Conservation (phyloP, 1,140 invertebrate genomes). For the Ylistrum balloti region DNA sequence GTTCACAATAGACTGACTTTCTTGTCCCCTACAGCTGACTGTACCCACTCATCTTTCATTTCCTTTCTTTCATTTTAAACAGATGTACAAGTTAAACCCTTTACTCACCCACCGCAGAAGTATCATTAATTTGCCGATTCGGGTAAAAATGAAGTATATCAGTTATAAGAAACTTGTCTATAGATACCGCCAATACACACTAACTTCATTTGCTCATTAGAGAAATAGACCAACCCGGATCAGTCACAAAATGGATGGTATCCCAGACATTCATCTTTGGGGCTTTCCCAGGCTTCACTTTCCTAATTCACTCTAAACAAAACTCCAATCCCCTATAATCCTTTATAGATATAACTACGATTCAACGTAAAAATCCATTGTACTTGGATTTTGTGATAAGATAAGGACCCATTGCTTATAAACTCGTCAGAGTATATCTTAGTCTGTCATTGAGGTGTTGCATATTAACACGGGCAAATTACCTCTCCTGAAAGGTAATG, state of each 20-base stretch:
- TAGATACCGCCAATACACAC: neutral
- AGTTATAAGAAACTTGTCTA: too few relatives aligned
- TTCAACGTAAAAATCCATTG: conserved; percentile 7
- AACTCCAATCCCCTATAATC: neutral
- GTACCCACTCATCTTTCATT: too few relatives aligned
- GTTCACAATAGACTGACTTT: too few relatives aligned
- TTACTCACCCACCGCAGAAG: too few relatives aligned
- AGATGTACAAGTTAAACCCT: too few relatives aligned
- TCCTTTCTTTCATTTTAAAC: too few relatives aligned
- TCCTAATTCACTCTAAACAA: neutral
- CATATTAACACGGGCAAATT: neutral
- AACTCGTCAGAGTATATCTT: neutral
- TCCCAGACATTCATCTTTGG: neutral
- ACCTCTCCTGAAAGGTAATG: neutral
- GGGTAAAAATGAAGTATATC: too few relatives aligned
- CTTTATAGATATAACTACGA: neutral
- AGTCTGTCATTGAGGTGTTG: conserved; percentile 4
- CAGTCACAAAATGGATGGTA: neutral
- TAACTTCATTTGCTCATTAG: neutral
- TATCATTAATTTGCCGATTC: too few relatives aligned
- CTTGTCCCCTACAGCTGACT: too few relatives aligned
- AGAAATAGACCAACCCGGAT: neutral
- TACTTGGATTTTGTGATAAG: neutral
- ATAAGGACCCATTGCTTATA: neutral
- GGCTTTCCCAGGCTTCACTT: neutral